A percentile compares a stretch with the other conserved stretches of the same genome.
These are phyloP conservation scores for Saccostrea cuccullata DNA, from an alignment of 1,140 invertebrate species.

Conservation along the genomic window DNA sequence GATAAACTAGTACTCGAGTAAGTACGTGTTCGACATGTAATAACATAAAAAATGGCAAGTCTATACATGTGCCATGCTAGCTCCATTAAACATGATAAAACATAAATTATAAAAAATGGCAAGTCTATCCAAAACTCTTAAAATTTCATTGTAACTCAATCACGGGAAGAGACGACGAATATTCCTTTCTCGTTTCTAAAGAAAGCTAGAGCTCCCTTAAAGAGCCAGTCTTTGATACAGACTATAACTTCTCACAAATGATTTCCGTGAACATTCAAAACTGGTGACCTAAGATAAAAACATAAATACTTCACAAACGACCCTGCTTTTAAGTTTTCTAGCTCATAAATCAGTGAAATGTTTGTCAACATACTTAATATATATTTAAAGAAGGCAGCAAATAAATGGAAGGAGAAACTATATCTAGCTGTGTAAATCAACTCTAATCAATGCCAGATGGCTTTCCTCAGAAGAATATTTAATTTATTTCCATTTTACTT, in stretches of 20 bases:
- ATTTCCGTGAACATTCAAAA: background rate
- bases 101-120: no score
- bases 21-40: no score
- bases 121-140: no score
- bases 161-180: no score
- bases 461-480: background rate
- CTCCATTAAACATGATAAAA: no score
- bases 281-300: background rate
- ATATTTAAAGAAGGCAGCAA: background rate
- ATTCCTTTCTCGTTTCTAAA: no score
- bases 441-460: background rate
- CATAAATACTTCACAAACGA: background rate
- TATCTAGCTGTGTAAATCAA: background rate
- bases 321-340: background rate
- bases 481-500: slow-evolving; percentile 22
- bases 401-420: background rate
- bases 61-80: no score
- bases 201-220: background rate
- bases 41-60: no score
- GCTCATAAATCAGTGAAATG: background rate
- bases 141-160: no score
- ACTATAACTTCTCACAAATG: background rate
- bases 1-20: no score
- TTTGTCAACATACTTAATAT: background rate
- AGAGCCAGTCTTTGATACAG: background rate